Conservation (phyloP, 2,797 vertebrate genomes). For the Alosa sapidissima region DNA sequence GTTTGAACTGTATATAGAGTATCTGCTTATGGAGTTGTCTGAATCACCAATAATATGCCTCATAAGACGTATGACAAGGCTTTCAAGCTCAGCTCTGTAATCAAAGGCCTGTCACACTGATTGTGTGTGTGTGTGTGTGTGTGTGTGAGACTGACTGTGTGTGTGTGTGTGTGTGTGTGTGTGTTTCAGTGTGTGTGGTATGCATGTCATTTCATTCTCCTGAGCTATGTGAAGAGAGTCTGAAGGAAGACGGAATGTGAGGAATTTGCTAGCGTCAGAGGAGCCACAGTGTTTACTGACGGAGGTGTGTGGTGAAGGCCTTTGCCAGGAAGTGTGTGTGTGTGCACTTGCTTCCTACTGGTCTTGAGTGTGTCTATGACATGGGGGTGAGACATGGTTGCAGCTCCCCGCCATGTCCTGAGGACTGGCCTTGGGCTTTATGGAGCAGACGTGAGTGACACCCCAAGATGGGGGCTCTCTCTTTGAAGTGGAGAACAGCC, state of each 20-base stretch:
- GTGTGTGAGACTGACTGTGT: too few relatives aligned
- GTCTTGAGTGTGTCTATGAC: background rate
- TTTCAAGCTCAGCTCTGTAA: background rate
- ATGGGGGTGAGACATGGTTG: slow-evolving; percentile 15
- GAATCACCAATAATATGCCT: background rate
- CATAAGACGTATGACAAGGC: background rate
- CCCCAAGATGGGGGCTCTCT: background rate
- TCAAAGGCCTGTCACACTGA: background rate
- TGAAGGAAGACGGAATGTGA: slow-evolving; percentile 65
- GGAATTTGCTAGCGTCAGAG: slow-evolving; percentile 67
- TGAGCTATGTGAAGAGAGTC: slow-evolving; percentile 70
- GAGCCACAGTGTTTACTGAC: slow-evolving; percentile 66
- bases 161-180: slow-evolving; percentile 23
- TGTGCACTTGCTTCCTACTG: slow-evolving; percentile 28
- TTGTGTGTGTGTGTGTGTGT: slow-evolving; percentile 24
- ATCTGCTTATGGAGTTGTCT: background rate
- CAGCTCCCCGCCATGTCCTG: slow-evolving; percentile 43
- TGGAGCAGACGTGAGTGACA: background rate
- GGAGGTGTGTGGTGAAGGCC: slow-evolving; percentile 52
- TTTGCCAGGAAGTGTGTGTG: slow-evolving; percentile 30
- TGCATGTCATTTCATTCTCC: slow-evolving; percentile 58
- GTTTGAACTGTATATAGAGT: background rate
- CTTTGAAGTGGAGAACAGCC: slow-evolving; percentile 36
- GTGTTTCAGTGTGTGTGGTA: slow-evolving; percentile 28
- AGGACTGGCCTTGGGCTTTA: slow-evolving; percentile 6